Evolutionary conservation across 1,140 invertebrate species (phyloP), one percentile per base, ranked within the genome.

Genomic region (Caerostris darwini): DNA sequence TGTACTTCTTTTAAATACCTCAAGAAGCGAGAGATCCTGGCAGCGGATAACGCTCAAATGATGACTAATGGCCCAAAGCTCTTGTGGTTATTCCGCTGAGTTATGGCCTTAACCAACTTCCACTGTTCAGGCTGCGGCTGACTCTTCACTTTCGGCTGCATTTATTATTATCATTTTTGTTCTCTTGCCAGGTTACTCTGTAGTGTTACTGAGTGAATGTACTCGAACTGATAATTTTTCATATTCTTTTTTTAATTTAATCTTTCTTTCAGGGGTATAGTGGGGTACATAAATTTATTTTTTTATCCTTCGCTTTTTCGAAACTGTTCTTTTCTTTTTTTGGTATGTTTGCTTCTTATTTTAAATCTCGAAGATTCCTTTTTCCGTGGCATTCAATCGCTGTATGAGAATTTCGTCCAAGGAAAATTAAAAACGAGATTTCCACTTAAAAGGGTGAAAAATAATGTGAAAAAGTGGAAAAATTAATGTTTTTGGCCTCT

Each of bases 31-130:
- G 53, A 19, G 56, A 14, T 64, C 17, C n/a, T 14, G 34, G 4
- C 53, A 19, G 12, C 3, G 71, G 85, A 61, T 53, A 87, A 61
- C 58, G 59, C 61, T 87, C 61, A 86, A 87, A 87, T 87, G 85
- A 87, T 87, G 85, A 87, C 85, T 87, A 87, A 87, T 87, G 85
- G 19, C 17, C n/a, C 6, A 14, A 12, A 50, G 85, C 58, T 87
- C 10, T 59, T 87, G 58, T 64, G 12, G 85, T 87, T 53, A 87
- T 61, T 87, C 58, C 59, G 58, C 6, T 87, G 85, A 87, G 85
- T 87, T 61, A 87, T 64, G 85, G 19, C 19, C 7, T 87, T 2
- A 61, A 64, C 58, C 85, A 64, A 87, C 58, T 61, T 59, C 34
- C 2, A 7, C 8, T 10, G 58, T 0, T 53, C 54, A 50, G 50